Conservation (phyloP, 2,113 vertebrate genomes). For the Sinocyclocheilus anshuiensis region DNA sequence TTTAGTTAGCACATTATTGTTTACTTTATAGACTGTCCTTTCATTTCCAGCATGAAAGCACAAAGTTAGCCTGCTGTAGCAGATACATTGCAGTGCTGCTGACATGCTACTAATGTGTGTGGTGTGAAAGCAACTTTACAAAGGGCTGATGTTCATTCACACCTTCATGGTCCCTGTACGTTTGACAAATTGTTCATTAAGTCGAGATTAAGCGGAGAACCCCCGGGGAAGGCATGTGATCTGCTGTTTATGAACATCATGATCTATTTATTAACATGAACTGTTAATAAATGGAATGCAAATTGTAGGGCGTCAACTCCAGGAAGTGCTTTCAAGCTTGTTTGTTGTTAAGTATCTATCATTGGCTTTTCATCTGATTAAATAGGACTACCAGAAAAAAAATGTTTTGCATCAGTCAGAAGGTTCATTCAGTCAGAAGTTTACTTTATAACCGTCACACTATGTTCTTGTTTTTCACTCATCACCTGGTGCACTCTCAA, state of each 20-base stretch:
- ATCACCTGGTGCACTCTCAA: constrained; percentile 4
- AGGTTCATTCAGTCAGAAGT: not conserved
- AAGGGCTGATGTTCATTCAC: not conserved
- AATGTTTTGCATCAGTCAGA: not conserved
- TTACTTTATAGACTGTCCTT: not conserved
- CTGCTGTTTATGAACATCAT: not conserved
- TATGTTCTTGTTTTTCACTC: not conserved
- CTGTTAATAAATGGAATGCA: not conserved
- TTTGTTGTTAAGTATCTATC: not conserved
- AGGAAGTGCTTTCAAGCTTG: not conserved
- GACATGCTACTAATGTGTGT: not conserved
- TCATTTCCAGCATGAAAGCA: not conserved
- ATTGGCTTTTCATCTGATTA: not conserved
- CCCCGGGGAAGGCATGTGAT: not conserved
- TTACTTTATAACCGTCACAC: not conserved
- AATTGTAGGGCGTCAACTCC: not conserved
- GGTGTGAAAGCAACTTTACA: too few species aligned
- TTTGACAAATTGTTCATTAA: not conserved
- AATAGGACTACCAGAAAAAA: not conserved
- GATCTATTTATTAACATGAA: not conserved
- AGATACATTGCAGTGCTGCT: not conserved
- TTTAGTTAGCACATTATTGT: not conserved
- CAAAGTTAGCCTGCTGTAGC: not conserved
- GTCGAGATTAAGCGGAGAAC: not conserved
- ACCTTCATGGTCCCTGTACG: not conserved